These are phyloP conservation scores for Manis javanica DNA, from an alignment of 2,797 vertebrate genomes.

Conservation along the genomic window DNA sequence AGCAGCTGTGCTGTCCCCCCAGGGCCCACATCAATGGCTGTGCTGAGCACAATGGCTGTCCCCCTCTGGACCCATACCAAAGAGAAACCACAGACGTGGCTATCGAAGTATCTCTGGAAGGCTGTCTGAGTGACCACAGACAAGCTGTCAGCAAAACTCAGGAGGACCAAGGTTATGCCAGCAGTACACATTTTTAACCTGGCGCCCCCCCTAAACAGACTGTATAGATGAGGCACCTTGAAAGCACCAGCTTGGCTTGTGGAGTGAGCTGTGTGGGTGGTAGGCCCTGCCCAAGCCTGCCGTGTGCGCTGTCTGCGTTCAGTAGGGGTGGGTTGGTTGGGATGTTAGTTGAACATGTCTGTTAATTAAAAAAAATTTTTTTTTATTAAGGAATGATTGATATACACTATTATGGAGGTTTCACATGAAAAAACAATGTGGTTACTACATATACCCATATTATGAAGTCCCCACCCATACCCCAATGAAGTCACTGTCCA, in stretches of 20 bases:
- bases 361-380: not conserved
- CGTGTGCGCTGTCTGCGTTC: not conserved
- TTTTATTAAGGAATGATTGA: no score
- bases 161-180: constrained; percentile 40
- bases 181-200: constrained; percentile 84
- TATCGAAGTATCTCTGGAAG: constrained; percentile 57
- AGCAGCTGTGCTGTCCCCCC: constrained; percentile 87
- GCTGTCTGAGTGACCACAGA: not conserved
- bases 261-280: constrained; percentile 39
- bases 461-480: no score
- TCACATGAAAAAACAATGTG: no score
- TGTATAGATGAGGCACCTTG: not conserved
- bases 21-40: constrained; percentile 80
- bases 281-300: constrained; percentile 63
- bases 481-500: no score
- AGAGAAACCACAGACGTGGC: constrained; percentile 66
- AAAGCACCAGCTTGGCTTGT: not conserved
- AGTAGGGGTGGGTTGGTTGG: constrained; percentile 26
- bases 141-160: not conserved
- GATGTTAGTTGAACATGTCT: not conserved
- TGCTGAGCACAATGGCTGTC: constrained; percentile 75
- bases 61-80: constrained; percentile 24
- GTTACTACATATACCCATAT: no score
- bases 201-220: not conserved
- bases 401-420: no score